Percentiles rank a stretch among this genome's conserved stretches.
Evolutionary conservation across 2,113 vertebrate species (phyloP).

Genomic region (Oplegnathus fasciatus): DNA sequence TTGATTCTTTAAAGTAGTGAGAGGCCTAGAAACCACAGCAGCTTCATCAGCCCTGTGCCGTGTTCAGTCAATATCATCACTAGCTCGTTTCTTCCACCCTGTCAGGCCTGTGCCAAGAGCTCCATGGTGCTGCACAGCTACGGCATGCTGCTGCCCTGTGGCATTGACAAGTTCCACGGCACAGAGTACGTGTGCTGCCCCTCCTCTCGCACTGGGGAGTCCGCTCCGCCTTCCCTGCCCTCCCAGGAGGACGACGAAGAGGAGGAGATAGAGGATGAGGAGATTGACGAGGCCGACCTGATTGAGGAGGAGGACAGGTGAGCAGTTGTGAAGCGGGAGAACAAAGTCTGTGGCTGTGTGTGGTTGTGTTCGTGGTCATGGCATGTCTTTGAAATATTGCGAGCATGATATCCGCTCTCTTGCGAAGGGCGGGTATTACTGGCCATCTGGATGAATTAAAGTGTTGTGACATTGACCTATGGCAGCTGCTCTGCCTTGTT

Average conservation of each 20-base stretch:
- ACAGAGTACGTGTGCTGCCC: conserved; percentile 97
- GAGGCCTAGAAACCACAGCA: background rate
- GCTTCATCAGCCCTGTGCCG: background rate
- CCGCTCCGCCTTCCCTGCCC: conserved; percentile 69
- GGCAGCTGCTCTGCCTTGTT: conserved; percentile 63
- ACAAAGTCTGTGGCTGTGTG: background rate
- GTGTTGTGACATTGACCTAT: conserved; percentile 67
- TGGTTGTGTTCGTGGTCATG: conserved; percentile 6
- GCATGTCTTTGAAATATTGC: conserved; percentile 37
- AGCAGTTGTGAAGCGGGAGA: background rate
- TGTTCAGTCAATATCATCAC: background rate
- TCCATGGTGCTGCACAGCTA: conserved; percentile 93
- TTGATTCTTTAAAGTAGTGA: background rate
- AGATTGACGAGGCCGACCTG: conserved; percentile 65
- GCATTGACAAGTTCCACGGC: conserved; percentile 93
- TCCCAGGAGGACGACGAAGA: conserved; percentile 87
- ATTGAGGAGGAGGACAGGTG: conserved; percentile 62
- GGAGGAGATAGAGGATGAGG: conserved; percentile 82
- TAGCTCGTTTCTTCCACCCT: background rate
- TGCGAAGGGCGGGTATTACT: conserved; percentile 46
- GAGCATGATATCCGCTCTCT: background rate
- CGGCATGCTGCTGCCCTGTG: conserved; percentile 95
- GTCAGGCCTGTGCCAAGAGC: conserved; percentile 91
- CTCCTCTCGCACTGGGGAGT: conserved; percentile 81
- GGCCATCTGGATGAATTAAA: conserved; percentile 72